A percentile compares a stretch with the other conserved stretches of the same genome.
phyloP scores from a whole-genome alignment of 2,797 vertebrate species.

The Lophius americanus region DNA sequence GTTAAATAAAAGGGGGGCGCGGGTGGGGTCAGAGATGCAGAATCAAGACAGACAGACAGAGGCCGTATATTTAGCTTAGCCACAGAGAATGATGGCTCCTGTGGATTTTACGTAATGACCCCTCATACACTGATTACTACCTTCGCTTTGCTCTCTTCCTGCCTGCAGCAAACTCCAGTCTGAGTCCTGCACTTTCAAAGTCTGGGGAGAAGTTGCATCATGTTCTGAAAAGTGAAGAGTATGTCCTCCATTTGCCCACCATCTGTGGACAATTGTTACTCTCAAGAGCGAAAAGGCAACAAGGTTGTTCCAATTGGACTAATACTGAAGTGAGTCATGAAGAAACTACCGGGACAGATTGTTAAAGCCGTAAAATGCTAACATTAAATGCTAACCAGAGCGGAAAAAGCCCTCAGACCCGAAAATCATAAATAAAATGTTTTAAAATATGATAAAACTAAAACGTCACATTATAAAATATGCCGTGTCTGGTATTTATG shows the following conservation, averaged over 20 bases:
- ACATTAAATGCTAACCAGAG: neutral
- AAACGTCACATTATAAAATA: neutral
- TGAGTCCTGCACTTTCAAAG: slow-evolving; percentile 37
- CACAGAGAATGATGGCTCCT: slow-evolving; percentile 59
- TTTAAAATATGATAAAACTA: too few species aligned
- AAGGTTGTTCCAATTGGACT: neutral
- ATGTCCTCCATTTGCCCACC: slow-evolving; percentile 31
- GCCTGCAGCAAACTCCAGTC: slow-evolving; percentile 28
- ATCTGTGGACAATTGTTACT: slow-evolving; percentile 18
- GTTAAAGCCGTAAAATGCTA: neutral
- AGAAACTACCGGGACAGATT: neutral
- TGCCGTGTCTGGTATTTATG: neutral
- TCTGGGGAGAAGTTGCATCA: slow-evolving; percentile 67
- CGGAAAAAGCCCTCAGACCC: neutral
- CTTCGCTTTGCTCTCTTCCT: slow-evolving; percentile 44
- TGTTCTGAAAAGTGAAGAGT: slow-evolving; percentile 20
- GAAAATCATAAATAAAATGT: neutral
- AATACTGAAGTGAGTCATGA: neutral
- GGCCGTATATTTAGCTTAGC: slow-evolving; percentile 63
- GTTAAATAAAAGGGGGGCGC: slow-evolving; percentile 21
- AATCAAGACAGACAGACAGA: slow-evolving; percentile 29
- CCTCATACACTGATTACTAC: slow-evolving; percentile 72
- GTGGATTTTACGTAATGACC: slow-evolving; percentile 72
- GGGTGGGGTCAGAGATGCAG: neutral
- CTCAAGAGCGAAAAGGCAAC: neutral